Percentiles rank a stretch among this genome's conserved stretches.
These are phyloP conservation scores for Anseranas semipalmata DNA, from an alignment of 2,113 vertebrate genomes.

Conservation along the genomic window DNA sequence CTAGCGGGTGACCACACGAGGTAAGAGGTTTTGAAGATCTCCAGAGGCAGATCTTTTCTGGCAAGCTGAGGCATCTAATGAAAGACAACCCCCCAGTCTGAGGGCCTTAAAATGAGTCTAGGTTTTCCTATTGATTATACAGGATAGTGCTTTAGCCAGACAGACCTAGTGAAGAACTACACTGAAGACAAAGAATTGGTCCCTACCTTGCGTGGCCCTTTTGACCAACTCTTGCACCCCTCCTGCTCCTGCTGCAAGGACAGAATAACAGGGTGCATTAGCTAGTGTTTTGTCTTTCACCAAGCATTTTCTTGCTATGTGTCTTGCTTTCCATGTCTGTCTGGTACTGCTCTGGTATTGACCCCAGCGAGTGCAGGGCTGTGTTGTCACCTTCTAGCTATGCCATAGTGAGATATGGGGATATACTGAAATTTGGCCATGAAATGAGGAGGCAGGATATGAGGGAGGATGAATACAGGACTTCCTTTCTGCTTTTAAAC, in stretches of 20 bases:
- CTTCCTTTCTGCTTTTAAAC: background rate
- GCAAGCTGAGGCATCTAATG: background rate
- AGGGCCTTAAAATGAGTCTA: background rate
- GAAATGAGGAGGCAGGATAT: background rate
- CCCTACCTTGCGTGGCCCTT: background rate
- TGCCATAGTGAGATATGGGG: background rate
- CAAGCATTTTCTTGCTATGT: background rate
- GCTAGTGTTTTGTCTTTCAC: background rate
- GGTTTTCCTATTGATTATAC: background rate
- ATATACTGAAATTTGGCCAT: background rate
- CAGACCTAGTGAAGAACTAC: background rate
- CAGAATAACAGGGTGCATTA: background rate
- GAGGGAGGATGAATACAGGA: background rate
- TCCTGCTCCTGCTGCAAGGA: background rate
- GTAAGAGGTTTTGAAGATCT: background rate
- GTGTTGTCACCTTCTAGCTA: background rate
- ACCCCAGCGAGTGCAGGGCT: accelerated
- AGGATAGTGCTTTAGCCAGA: background rate
- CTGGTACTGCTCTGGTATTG: background rate
- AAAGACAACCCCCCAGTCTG: background rate
- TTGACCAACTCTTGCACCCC: background rate
- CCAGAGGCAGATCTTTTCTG: background rate
- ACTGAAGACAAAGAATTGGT: background rate
- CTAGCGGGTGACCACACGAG: background rate
- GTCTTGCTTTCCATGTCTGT: background rate